Evolutionary conservation across 2,113 vertebrate species (phyloP), one percentile per base, ranked within the genome.

Genomic region (Notarius lentiginosus): DNA sequence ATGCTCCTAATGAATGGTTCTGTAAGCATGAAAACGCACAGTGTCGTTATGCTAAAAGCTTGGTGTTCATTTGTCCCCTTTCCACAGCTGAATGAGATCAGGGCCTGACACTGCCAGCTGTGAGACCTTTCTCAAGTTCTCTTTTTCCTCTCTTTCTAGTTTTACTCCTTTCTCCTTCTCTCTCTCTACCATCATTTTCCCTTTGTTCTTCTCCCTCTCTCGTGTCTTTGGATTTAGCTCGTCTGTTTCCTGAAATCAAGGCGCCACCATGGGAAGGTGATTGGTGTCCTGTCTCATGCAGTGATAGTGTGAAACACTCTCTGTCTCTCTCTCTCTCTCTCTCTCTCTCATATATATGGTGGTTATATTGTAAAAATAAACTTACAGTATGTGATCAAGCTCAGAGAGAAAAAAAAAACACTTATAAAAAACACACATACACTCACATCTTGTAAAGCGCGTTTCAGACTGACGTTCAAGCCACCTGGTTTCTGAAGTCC

Each of bases 61-160:
- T 34, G 2, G 11, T 61, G 86, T 47, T 76, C 27, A 63, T 82
- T 58, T n/a, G 81, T 80, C 56, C 51, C 68, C 58, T 51, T 87
- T 79, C 49, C 17, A 17, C 53, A 79, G 61, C 49, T 79, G 84
- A 79, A 49, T 41, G 41, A 66, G 20, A 73, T 58, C 66, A n/a
- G 76, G 41, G 51, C 27, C 11, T 55, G 61, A 84, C n/a, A 65
- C 58, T 15, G 24, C 51, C 3, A 41, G 27, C 56, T 83, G 18
- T 79, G 15, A 77, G 66, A 86, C 70, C 61, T 87, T 73, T 87
- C 85, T 82, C 76, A 63, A 87, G 89, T 81, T 89, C 49, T 89
- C 49, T 22, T n/a, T 41, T 58, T 18, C 22, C n/a, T 81, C 55
- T 51, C 58, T 68, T 55, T 58, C 34, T 70, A 58, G 15, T 56